phyloP scores from a whole-genome alignment of 2,888 invertebrate species.

The Cynaeus angustus region DNA sequence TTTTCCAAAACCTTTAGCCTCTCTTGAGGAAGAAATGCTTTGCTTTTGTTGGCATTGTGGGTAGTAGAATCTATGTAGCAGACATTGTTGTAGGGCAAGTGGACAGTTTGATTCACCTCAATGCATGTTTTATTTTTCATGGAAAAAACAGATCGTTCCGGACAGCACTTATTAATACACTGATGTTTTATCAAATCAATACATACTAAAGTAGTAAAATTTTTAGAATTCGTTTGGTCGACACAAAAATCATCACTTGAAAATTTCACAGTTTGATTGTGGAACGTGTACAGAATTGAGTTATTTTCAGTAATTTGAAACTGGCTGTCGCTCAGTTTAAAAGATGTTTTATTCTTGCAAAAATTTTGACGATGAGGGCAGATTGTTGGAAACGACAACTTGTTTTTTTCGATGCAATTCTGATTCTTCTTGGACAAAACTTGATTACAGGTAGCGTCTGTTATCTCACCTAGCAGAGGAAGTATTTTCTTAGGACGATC shows the following conservation, averaged over 20 bases:
- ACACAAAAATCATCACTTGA: constrained; percentile 17
- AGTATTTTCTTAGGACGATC: background rate
- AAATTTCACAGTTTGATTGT: background rate
- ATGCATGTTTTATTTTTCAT: constrained; percentile 8
- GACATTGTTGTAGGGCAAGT: constrained; percentile 4
- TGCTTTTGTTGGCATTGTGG: background rate
- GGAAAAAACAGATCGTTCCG: constrained; percentile 1
- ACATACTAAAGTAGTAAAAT: constrained; percentile 10
- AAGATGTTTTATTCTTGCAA: constrained; percentile 24
- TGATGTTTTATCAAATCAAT: background rate
- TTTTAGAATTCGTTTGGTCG: background rate
- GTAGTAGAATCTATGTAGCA: background rate
- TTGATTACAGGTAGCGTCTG: background rate
- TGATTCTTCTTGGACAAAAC: background rate
- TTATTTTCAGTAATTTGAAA: constrained; percentile 3
- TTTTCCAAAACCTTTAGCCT: background rate
- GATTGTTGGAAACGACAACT: background rate
- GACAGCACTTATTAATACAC: constrained; percentile 30
- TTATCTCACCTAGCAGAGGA: constrained; percentile 7
- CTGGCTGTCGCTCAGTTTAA: background rate
- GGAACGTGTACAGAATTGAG: background rate
- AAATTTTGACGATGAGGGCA: background rate
- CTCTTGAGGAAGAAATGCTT: background rate
- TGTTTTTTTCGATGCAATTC: background rate
- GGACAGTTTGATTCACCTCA: constrained; percentile 5